Percentiles rank a stretch among this genome's conserved stretches.
phyloP scores from a whole-genome alignment of 1,140 invertebrate species.

The Drosophila sp. region DNA sequence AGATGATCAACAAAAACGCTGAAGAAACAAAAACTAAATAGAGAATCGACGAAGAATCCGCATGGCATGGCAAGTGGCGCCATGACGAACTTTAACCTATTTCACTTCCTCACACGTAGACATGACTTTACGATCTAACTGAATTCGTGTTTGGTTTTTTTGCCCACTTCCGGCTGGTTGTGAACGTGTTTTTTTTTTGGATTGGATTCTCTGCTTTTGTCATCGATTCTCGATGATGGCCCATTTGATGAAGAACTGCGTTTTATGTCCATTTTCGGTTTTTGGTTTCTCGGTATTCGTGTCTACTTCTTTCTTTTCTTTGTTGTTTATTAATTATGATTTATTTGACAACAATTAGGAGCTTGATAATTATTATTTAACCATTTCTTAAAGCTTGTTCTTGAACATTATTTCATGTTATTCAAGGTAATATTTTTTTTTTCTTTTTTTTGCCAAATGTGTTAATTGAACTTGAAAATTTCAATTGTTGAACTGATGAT shows the following conservation, averaged over 20 bases:
- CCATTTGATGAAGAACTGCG: conserved; percentile 4
- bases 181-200: conserved; percentile 11
- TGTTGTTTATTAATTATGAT: conserved; percentile 1
- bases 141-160: conserved; percentile 8
- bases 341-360: conserved; percentile 31
- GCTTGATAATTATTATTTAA: conserved; percentile 36
- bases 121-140: conserved; percentile 7
- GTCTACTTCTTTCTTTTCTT: not conserved
- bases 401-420: conserved; percentile 3
- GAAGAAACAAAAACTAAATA: conserved; percentile 13
- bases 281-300: not conserved
- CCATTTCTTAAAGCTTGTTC: conserved; percentile 12
- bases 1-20: conserved; percentile 20
- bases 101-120: conserved; percentile 51
- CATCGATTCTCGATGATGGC: not conserved
- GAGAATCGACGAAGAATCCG: not conserved
- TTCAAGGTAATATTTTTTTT: conserved; percentile 6
- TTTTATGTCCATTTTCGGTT: conserved; percentile 1
- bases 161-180: not conserved
- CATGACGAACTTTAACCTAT: conserved; percentile 56
- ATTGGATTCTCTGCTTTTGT: not conserved
- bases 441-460: not conserved
- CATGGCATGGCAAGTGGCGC: conserved; percentile 10
- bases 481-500: conserved; percentile 2
- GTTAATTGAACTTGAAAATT: conserved; percentile 13